Evolutionary conservation across 2,113 vertebrate genomes (phyloP), one percentile per base, ranked within the genome.

Genomic region (Melierax canorus): DNA sequence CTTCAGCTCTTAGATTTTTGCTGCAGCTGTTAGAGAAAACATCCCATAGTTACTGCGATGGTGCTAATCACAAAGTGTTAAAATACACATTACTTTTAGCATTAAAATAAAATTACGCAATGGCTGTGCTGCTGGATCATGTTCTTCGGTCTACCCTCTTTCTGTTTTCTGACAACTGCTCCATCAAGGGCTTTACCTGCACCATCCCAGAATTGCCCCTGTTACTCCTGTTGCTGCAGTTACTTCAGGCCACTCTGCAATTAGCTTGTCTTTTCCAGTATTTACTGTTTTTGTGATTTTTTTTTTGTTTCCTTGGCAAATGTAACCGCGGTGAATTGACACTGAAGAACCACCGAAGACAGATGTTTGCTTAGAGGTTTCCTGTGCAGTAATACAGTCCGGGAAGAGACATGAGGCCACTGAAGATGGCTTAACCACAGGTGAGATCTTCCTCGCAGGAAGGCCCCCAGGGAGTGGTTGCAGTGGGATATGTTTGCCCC

Each of bases 21-120:
- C 78, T 80, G 36, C 36, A 79, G 32, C 36, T 73, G 22, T 68
- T 80, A 38, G 10, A 62, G 48, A 79, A 88, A 89, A 56, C 11
- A 85, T 34, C 30, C 32, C 71, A 62, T 69, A 2, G 7, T 59
- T 62, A 82, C 27, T 68, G 36, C 0, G 0, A 60, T 11, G 30
- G 38, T 1, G 1, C 41, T 82, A 60, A 81, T 66, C 53, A 64
- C 15, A 36, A 91, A 79, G 39, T 53, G 19, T 73, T 69, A 88
- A 93, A 95, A 77, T 43, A 77, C 77, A 68, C 14, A 36, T 38
- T 50, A 59, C 36, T 92, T 86, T 50, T 67, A 32, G 34, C 11
- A 30, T 74, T 71, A 86, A 92, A 92, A 90, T 36, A 80, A 46
- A 92, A 69, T 20, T 55, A 30, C 21, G 17, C 41, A 78, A 67